phyloP scores from a whole-genome alignment of 2,888 invertebrate species.

The Orthosia cruda region DNA sequence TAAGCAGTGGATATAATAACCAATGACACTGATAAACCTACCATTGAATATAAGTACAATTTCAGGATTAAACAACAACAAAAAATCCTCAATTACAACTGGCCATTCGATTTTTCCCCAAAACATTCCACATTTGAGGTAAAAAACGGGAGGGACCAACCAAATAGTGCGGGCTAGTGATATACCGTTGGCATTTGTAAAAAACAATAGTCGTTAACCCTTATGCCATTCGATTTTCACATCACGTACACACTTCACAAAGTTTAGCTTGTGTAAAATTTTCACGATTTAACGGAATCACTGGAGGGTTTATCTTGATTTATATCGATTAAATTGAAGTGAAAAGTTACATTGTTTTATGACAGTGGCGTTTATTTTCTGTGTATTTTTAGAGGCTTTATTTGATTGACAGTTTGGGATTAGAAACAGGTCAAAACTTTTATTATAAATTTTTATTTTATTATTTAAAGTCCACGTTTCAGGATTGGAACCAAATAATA shows the following conservation, averaged over 20 bases:
- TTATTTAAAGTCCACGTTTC: no score
- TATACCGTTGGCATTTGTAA: conserved; percentile 66
- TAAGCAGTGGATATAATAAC: no score
- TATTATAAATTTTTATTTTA: no score
- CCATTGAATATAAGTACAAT: background rate
- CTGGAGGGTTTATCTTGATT: conserved; percentile 70
- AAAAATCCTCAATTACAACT: conserved; percentile 25
- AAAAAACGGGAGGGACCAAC: conserved; percentile 40
- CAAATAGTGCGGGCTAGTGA: conserved; percentile 63
- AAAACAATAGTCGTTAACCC: conserved; percentile 77
- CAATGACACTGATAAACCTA: background rate
- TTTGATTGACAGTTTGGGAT: background rate
- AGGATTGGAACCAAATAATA: no score
- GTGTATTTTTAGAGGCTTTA: background rate
- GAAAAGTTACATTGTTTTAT: conserved; percentile 31
- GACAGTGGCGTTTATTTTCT: conserved; percentile 6
- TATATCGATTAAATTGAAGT: conserved; percentile 66
- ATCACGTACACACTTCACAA: conserved; percentile 78
- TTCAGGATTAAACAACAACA: background rate
- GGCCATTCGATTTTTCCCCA: conserved; percentile 27
- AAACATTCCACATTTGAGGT: conserved; percentile 38
- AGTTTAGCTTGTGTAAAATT: conserved; percentile 78
- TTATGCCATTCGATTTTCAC: conserved; percentile 69
- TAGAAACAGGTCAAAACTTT: background rate
- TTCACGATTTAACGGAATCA: conserved; percentile 73